Conservation (phyloP, 2,113 vertebrate species). For the Mystacornis crossleyi region DNA sequence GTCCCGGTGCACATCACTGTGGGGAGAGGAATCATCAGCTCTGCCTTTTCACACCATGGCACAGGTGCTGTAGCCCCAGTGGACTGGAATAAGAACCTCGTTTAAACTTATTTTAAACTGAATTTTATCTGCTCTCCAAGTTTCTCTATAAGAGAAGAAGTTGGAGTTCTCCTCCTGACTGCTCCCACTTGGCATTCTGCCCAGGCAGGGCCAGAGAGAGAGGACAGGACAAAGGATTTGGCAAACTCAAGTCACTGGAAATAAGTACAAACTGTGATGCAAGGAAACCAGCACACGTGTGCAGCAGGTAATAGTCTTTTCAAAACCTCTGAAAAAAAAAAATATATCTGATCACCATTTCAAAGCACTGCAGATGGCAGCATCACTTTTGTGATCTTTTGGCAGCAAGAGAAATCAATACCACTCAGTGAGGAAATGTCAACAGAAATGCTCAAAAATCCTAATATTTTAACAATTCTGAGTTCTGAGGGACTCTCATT, state of each 20-base stretch:
- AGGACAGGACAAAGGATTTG: neutral
- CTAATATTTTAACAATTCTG: neutral
- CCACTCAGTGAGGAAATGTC: neutral
- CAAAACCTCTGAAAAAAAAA: neutral
- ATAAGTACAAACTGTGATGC: neutral
- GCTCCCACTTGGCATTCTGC: neutral
- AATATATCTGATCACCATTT: neutral
- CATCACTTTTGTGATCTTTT: neutral
- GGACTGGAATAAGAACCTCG: neutral
- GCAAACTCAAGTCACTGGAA: neutral
- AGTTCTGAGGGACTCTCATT: neutral
- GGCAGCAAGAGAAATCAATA: neutral
- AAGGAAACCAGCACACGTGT: rapidly evolving
- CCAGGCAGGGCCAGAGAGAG: neutral
- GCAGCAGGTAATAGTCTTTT: neutral
- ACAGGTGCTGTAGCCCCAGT: neutral
- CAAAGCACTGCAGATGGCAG: neutral
- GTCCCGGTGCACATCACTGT: neutral
- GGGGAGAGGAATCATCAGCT: neutral
- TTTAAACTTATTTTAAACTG: neutral
- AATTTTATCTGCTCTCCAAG: neutral
- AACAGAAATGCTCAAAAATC: neutral
- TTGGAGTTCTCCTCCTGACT: neutral
- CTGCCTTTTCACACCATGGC: neutral
- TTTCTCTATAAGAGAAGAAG: neutral